A percentile compares a stretch with the other conserved stretches of the same genome.
These are phyloP conservation scores for Cephalotes varians DNA, from an alignment of 2,888 invertebrate genomes.

Conservation along the genomic window DNA sequence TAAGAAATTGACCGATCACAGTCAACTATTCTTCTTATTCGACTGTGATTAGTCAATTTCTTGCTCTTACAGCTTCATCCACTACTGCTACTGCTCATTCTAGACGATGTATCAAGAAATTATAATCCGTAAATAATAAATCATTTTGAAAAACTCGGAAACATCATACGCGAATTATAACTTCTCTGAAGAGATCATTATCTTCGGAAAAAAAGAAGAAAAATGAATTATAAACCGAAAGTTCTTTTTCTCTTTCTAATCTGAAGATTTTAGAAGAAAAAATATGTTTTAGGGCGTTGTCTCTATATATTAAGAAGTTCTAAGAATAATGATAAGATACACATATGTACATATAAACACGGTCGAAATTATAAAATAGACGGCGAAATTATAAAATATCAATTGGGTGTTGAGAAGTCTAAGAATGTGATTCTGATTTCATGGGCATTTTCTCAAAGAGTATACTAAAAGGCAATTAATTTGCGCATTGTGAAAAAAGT, in stretches of 20 bases:
- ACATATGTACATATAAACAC: slow-evolving; percentile 10
- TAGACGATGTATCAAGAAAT: too few relatives aligned
- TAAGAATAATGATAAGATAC: slow-evolving; percentile 26
- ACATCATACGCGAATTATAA: not conserved
- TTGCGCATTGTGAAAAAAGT: slow-evolving; percentile 19
- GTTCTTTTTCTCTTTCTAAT: not conserved
- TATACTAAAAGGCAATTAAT: slow-evolving; percentile 9
- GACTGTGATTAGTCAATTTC: too few relatives aligned
- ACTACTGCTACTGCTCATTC: too few relatives aligned
- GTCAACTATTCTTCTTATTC: too few relatives aligned
- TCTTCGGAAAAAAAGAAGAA: not conserved
- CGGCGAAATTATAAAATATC: slow-evolving; percentile 11
- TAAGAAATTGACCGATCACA: too few relatives aligned
- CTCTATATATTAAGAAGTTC: not conserved
- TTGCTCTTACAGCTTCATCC: too few relatives aligned
- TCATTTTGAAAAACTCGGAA: not conserved
- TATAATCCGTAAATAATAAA: not conserved
- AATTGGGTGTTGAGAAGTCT: slow-evolving; percentile 36
- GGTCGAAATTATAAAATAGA: not conserved
- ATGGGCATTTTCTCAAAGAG: slow-evolving; percentile 72
- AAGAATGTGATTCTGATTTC: slow-evolving; percentile 72
- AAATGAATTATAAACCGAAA: not conserved
- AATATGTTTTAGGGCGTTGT: not conserved
- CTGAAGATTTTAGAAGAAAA: not conserved
- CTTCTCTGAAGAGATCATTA: not conserved